Conservation (phyloP, 2,113 vertebrate species). For the Scytalopus superciliaris region DNA sequence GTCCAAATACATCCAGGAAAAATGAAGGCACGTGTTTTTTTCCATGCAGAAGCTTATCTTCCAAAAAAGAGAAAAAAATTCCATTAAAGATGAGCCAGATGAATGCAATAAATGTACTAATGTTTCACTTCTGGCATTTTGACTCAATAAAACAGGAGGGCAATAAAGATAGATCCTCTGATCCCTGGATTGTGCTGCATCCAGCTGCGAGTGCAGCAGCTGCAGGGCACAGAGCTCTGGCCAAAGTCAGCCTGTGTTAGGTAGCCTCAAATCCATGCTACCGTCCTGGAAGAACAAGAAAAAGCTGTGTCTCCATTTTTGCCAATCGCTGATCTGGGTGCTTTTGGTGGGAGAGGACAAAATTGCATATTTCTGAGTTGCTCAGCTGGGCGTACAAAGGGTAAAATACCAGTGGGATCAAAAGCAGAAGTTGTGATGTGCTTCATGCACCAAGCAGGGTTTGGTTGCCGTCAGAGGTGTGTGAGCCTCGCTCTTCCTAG, state of each 20-base stretch:
- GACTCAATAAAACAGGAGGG: not conserved
- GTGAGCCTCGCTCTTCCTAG: not conserved
- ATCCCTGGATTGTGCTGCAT: not conserved
- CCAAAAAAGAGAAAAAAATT: constrained; percentile 38
- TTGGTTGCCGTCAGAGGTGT: not conserved
- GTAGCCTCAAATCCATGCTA: not conserved
- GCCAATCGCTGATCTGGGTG: fast-evolving
- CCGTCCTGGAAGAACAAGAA: not conserved
- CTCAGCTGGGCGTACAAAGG: not conserved
- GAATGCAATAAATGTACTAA: constrained; percentile 40
- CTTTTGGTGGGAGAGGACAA: not conserved
- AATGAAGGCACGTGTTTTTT: constrained; percentile 30
- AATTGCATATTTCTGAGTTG: not conserved
- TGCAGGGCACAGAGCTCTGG: not conserved
- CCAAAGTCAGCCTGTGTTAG: not conserved
- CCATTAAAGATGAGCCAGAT: constrained; percentile 19
- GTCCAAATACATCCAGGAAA: constrained; percentile 25
- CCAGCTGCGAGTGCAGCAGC: constrained; percentile 9
- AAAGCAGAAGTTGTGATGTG: not conserved
- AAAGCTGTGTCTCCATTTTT: not conserved
- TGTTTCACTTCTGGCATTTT: constrained; percentile 45
- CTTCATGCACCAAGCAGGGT: not conserved
- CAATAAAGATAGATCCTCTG: constrained; percentile 34
- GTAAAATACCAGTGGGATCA: not conserved
- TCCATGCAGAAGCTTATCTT: constrained; percentile 30